phyloP scores from a whole-genome alignment of 2,888 invertebrate genomes.

The Podotricha telesiphe region DNA sequence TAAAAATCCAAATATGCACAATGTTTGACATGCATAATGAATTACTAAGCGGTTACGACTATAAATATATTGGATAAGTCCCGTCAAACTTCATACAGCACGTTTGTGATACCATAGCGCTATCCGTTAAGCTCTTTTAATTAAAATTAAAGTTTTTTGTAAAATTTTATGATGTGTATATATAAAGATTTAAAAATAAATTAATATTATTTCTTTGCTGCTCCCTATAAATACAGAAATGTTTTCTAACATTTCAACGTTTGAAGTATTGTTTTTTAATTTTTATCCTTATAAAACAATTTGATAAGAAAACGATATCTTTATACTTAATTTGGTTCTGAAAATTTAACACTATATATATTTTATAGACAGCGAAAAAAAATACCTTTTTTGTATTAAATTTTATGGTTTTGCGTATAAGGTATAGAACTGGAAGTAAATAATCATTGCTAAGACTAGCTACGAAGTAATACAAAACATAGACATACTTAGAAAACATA shows the following conservation, averaged over 20 bases:
- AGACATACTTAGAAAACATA: too few relatives aligned
- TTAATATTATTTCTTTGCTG: neutral
- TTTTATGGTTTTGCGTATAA: too few relatives aligned
- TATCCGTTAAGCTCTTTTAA: constrained; percentile 1
- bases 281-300: too few relatives aligned
- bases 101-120: constrained; percentile 3
- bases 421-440: neutral
- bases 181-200: neutral
- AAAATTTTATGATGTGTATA: neutral
- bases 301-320: too few relatives aligned
- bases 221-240: too few relatives aligned
- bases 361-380: too few relatives aligned
- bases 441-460: neutral
- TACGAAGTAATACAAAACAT: neutral
- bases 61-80: constrained; percentile 7
- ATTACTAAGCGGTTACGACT: neutral
- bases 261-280: too few relatives aligned
- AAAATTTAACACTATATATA: too few relatives aligned
- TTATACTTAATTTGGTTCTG: too few relatives aligned
- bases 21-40: neutral
- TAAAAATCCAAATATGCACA: neutral
- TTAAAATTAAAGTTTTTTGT: neutral
- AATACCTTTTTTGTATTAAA: too few relatives aligned
- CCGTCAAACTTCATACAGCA: neutral
- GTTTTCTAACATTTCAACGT: too few relatives aligned